These are phyloP conservation scores for Conus betulinus DNA, from an alignment of 1,140 invertebrate species.

Conservation along the genomic window DNA sequence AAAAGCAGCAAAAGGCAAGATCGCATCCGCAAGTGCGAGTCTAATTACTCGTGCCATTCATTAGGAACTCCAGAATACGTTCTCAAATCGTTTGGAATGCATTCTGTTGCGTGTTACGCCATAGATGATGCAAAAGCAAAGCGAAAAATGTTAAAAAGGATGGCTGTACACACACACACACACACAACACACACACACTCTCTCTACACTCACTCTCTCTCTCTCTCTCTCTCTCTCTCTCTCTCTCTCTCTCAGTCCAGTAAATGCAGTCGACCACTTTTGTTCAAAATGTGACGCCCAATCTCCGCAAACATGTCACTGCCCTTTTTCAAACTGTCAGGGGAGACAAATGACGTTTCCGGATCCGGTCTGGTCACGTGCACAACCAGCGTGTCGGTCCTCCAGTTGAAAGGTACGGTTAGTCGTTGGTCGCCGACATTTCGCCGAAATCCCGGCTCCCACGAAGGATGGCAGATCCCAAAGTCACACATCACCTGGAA, in stretches of 20 bases:
- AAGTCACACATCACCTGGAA: not conserved
- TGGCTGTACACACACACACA: not conserved
- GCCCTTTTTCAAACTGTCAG: not conserved
- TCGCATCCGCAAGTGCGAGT: too few relatives aligned
- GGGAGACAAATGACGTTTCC: not conserved
- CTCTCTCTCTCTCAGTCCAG: not conserved
- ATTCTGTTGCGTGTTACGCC: too few relatives aligned
- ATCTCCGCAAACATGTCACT: not conserved
- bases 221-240: not conserved
- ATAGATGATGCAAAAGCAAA: too few relatives aligned
- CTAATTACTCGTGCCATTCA: too few relatives aligned
- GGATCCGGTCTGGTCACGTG: conserved; percentile 19
- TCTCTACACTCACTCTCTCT: not conserved
- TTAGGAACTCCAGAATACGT: too few relatives aligned
- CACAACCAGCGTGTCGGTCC: not conserved
- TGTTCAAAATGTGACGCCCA: not conserved
- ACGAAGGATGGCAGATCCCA: not conserved
- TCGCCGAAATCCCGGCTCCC: not conserved
- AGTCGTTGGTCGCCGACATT: not conserved
- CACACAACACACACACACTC: not conserved
- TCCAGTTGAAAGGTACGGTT: not conserved
- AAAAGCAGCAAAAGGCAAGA: too few relatives aligned
- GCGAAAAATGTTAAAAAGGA: not conserved
- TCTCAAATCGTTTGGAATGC: too few relatives aligned
- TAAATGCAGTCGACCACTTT: not conserved